Evolutionary conservation across 1,140 invertebrate species (phyloP).

Genomic region (Drosophila virilis): DNA sequence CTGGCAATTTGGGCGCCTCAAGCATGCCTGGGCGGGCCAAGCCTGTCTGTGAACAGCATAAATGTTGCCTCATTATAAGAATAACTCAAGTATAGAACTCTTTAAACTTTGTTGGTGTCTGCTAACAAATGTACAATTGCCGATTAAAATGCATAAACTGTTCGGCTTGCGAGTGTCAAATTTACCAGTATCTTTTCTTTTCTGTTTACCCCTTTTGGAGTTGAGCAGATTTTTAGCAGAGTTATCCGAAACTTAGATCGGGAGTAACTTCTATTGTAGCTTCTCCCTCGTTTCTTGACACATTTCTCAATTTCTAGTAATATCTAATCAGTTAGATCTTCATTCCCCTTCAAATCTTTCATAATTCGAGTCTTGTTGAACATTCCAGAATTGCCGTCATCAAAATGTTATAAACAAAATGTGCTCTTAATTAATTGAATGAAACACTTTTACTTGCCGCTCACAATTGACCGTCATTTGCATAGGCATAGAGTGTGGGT

Average conservation of each 20-base stretch:
- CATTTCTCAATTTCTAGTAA: slow-evolving; percentile 14
- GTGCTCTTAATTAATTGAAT: slow-evolving; percentile 65
- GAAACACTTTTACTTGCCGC: slow-evolving; percentile 68
- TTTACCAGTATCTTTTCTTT: background rate
- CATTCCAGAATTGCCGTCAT: slow-evolving; percentile 34
- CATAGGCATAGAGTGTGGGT: slow-evolving; percentile 36
- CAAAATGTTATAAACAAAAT: slow-evolving; percentile 54
- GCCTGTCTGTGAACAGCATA: slow-evolving; percentile 65
- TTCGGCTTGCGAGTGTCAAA: slow-evolving; percentile 3
- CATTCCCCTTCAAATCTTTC: background rate
- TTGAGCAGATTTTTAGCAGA: background rate
- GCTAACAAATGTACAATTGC: background rate
- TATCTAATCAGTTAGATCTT: background rate
- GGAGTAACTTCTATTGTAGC: too few species aligned
- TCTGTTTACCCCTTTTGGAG: background rate
- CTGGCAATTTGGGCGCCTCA: slow-evolving; percentile 22
- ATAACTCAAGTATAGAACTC: slow-evolving; percentile 45
- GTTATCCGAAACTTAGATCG: background rate
- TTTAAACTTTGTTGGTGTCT: slow-evolving; percentile 6
- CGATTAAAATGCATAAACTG: slow-evolving; percentile 22
- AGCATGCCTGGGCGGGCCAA: slow-evolving; percentile 35
- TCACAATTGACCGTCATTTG: slow-evolving; percentile 74
- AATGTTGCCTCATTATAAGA: slow-evolving; percentile 70
- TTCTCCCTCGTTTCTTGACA: too few species aligned
- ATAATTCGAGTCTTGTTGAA: slow-evolving; percentile 8